Conservation (phyloP, 2,113 vertebrate species). For the Scopus umbretta region DNA sequence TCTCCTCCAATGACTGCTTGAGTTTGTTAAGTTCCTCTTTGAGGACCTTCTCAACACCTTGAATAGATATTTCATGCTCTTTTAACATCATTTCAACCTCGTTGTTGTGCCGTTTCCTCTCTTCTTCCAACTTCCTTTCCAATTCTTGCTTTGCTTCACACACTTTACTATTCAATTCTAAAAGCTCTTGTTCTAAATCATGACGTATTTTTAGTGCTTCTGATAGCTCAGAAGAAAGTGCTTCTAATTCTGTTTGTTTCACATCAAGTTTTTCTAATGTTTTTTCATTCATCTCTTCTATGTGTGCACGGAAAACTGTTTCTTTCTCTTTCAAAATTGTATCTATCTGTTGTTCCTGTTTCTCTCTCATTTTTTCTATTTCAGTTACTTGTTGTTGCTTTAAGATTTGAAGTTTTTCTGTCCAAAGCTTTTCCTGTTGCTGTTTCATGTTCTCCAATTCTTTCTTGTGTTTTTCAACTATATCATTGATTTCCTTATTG, state of each 20-base stretch:
- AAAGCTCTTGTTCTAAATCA: constrained; percentile 78
- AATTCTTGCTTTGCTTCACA: constrained; percentile 66
- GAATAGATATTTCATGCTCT: constrained; percentile 75
- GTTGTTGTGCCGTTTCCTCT: constrained; percentile 69
- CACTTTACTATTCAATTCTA: constrained; percentile 50
- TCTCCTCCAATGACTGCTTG: constrained; percentile 78
- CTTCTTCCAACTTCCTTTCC: constrained; percentile 74
- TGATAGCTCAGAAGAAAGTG: constrained; percentile 81
- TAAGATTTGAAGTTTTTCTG: constrained; percentile 68
- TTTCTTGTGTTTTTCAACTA: constrained; percentile 78
- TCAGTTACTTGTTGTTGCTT: constrained; percentile 70
- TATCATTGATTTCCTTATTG: constrained; percentile 72
- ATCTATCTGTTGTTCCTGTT: constrained; percentile 74
- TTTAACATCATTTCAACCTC: constrained; percentile 74
- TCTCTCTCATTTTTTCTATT: constrained; percentile 76
- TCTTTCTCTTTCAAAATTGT: constrained; percentile 84
- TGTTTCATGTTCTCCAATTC: constrained; percentile 75
- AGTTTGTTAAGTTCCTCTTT: constrained; percentile 83
- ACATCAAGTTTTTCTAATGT: constrained; percentile 86
- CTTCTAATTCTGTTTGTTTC: constrained; percentile 88
- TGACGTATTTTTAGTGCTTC: constrained; percentile 75
- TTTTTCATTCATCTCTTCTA: constrained; percentile 92
- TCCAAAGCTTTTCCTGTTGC: constrained; percentile 69
- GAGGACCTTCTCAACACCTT: constrained; percentile 76
- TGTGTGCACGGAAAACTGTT: constrained; percentile 78